Evolutionary conservation across 2,888 invertebrate genomes (phyloP).

Genomic region (Ferdinandea cuprea): DNA sequence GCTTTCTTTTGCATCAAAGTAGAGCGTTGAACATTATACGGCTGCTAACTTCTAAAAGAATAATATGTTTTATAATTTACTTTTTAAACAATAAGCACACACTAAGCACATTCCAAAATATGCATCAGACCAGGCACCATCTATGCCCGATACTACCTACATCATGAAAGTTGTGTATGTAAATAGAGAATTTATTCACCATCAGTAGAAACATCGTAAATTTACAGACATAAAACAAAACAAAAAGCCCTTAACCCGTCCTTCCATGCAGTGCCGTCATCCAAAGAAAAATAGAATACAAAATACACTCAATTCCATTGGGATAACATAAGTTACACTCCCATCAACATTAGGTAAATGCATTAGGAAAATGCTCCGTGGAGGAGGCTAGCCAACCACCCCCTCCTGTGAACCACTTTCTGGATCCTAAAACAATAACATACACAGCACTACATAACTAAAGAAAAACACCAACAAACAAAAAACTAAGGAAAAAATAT

Average conservation of each 20-base stretch:
- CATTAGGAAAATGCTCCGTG: conserved; percentile 49
- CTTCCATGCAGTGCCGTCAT: background rate
- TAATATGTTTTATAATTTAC: no score
- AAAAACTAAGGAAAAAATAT: conserved; percentile 69
- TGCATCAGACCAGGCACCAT: no score
- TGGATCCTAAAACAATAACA: conserved; percentile 47
- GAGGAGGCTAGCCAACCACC: conserved; percentile 1
- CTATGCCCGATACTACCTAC: no score
- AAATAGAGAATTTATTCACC: conserved; percentile 50
- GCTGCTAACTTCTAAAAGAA: no score
- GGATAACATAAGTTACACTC: conserved; percentile 69
- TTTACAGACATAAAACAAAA: conserved; percentile 18
- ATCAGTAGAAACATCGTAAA: conserved; percentile 46
- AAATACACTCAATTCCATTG: conserved; percentile 61
- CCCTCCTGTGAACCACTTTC: conserved; percentile 8
- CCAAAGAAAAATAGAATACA: conserved; percentile 42
- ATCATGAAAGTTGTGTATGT: conserved; percentile 16
- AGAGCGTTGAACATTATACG: no score
- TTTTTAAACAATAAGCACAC: no score
- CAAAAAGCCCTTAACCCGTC: conserved; percentile 25
- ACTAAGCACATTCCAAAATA: background rate
- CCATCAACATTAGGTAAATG: conserved; percentile 67
- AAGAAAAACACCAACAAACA: conserved; percentile 72
- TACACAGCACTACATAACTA: conserved; percentile 22
- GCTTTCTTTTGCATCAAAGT: no score